Evolutionary conservation across 2,797 vertebrate species (phyloP).

Genomic region (Chrysocyon brachyurus): DNA sequence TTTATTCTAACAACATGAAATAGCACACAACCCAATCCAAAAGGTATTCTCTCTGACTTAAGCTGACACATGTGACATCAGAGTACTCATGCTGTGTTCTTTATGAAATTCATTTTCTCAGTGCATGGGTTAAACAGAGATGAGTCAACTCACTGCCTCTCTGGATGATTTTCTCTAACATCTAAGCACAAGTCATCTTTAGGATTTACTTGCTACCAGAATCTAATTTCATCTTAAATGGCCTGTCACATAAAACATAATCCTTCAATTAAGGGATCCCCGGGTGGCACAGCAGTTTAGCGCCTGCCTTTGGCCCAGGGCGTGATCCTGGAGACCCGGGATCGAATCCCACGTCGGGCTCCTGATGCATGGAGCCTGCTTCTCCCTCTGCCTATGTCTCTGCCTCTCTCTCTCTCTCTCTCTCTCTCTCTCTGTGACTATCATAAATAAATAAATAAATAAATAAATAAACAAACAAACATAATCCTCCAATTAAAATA

Average conservation of each 20-base stretch:
- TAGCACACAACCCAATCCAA: neutral
- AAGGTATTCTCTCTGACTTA: conserved; percentile 3
- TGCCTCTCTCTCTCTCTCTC: too few relatives aligned
- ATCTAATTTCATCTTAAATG: neutral
- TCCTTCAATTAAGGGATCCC: neutral
- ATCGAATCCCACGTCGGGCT: too few relatives aligned
- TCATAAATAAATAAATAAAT: too few relatives aligned
- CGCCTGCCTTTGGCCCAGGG: too few relatives aligned
- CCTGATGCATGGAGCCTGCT: too few relatives aligned
- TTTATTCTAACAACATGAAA: conserved; percentile 29
- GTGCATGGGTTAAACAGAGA: neutral
- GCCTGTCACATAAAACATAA: neutral
- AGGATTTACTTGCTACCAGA: neutral
- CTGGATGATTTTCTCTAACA: neutral
- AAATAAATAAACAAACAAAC: too few relatives aligned
- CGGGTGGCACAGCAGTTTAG: too few relatives aligned
- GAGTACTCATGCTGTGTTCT: neutral
- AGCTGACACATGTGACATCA: neutral
- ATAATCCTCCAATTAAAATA: too few relatives aligned
- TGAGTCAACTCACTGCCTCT: neutral
- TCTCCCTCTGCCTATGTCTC: too few relatives aligned
- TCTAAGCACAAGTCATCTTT: neutral
- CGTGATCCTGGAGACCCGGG: too few relatives aligned
- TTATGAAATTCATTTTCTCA: neutral
- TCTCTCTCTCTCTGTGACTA: too few relatives aligned